phyloP scores from a whole-genome alignment of 2,797 vertebrate genomes.

The Aulostomus chinensis region DNA sequence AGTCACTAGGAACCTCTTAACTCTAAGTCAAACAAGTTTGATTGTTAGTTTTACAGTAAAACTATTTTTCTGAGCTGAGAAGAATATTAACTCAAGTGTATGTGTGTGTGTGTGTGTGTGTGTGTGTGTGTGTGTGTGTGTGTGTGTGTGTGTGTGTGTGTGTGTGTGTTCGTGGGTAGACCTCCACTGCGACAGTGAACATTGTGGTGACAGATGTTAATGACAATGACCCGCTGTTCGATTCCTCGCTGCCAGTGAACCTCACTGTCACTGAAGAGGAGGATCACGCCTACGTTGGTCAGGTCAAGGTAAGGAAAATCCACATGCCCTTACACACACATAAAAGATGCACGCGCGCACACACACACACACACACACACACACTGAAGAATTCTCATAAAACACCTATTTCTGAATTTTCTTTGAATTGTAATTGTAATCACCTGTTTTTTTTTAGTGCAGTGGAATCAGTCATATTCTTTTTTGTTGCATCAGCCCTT shows the following conservation, averaged over 20 bases:
- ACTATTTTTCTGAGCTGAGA: no score
- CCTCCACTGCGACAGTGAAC: slow-evolving; percentile 89
- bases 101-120: slow-evolving; percentile 7
- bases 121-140: slow-evolving; percentile 26
- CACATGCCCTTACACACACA: not conserved
- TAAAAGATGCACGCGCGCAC: no score
- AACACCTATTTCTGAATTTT: no score
- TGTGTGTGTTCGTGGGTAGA: slow-evolving; percentile 76
- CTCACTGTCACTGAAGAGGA: slow-evolving; percentile 90
- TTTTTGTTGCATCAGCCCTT: slow-evolving; percentile 16
- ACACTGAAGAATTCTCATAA: no score
- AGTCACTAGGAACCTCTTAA: no score
- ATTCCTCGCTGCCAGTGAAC: slow-evolving; percentile 87
- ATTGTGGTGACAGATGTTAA: slow-evolving; percentile 96
- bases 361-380: not conserved
- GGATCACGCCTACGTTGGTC: slow-evolving; percentile 90
- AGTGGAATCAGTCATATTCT: no score
- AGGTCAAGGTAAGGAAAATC: slow-evolving; percentile 87
- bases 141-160: slow-evolving; percentile 21
- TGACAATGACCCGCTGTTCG: slow-evolving; percentile 93
- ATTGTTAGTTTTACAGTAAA: no score
- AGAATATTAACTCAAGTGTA: slow-evolving; percentile 4
- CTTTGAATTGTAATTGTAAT: no score
- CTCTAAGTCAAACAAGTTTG: no score
- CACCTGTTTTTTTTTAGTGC: no score